Base-by-base conservation (phyloP, 2,113 vertebrate species). In the Amazona guildingii region DNA sequence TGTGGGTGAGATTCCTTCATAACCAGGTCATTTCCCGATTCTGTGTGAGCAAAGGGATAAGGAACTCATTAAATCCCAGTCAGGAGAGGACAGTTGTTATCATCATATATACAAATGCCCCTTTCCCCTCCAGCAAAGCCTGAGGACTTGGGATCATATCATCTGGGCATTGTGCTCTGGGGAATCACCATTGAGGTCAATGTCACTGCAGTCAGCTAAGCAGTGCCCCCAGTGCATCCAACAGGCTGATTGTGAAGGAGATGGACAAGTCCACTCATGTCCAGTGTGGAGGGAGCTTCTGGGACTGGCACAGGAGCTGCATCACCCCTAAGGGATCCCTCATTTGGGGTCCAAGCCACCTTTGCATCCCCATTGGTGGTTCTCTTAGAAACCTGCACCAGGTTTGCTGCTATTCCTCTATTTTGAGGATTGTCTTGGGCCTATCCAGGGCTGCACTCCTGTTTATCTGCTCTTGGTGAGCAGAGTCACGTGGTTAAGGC, bases 241-340 rank as follows among this genome's bases (percentile, higher is more conserved):
- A 4, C 10, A 33, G 41, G 44, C 25, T 0, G 0, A 9, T 3
- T 67, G n/a, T 35, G 44, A 82, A 33, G 70, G 55, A 79, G 23
- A 17, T 85, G 66, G 12, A 74, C 3, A 1, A 76, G 57, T 37
- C 28, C 62, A 33, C 39, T 43, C 7, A 2, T 15, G 48, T 76
- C 67, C 39, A 33, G 39, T 0, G 0, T 44, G 68, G 39, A 87
- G 33, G 49, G 17, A 84, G 14, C 23, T 51, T 43, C 78, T 27
- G 54, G 48, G 43, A 7, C n/a, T 10, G 5, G 33, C 19, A 21
- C 11, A 51, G 23, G 21, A 70, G 24, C 28, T 37, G 8, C 43
- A 27, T 51, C 63, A 63, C 48, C 37, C 57, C 33, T 39, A 46
- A 55, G 41, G 33, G 17, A 64, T 17, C 21, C 28, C 15, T 76